Evolutionary conservation across 1,140 invertebrate species (phyloP).

Genomic region (Musca vetustissima): DNA sequence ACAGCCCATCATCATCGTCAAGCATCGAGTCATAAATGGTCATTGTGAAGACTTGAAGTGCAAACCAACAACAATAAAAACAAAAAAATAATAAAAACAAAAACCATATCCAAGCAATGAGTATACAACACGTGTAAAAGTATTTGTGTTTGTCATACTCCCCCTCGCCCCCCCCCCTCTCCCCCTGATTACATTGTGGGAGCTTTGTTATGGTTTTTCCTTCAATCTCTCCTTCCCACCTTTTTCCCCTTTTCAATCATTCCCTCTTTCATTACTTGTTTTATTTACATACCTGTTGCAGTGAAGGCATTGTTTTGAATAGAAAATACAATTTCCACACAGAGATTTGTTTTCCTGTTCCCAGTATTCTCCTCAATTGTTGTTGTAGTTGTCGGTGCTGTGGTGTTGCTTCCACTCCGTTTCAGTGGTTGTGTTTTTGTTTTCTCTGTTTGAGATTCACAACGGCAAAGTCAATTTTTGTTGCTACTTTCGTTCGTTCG

Average conservation of each 20-base stretch:
- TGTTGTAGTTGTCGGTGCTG: background rate
- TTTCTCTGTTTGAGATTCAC: background rate
- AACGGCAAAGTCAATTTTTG: background rate
- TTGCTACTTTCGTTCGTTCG: background rate
- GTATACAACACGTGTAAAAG: background rate
- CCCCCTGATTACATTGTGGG: background rate
- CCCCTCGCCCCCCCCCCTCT: too few relatives aligned
- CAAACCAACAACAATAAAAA: too few relatives aligned
- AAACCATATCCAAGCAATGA: too few relatives aligned
- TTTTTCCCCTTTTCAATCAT: too few relatives aligned
- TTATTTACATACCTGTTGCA: constrained; percentile 57
- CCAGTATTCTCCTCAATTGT: background rate
- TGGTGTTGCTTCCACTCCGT: background rate
- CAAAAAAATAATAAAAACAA: too few relatives aligned
- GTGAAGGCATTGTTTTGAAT: constrained; percentile 56
- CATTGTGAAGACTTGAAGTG: too few relatives aligned
- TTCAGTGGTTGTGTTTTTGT: background rate
- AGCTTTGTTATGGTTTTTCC: constrained; percentile 1
- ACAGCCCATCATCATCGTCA: too few relatives aligned
- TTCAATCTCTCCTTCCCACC: too few relatives aligned
- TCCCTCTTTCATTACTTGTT: constrained; percentile 33
- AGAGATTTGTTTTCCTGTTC: constrained; percentile 30
- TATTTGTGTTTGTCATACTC: background rate
- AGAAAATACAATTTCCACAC: constrained; percentile 56
- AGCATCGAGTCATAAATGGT: too few relatives aligned